phyloP scores from a whole-genome alignment of 2,888 invertebrate species.

The Ormyrus nitidulus region DNA sequence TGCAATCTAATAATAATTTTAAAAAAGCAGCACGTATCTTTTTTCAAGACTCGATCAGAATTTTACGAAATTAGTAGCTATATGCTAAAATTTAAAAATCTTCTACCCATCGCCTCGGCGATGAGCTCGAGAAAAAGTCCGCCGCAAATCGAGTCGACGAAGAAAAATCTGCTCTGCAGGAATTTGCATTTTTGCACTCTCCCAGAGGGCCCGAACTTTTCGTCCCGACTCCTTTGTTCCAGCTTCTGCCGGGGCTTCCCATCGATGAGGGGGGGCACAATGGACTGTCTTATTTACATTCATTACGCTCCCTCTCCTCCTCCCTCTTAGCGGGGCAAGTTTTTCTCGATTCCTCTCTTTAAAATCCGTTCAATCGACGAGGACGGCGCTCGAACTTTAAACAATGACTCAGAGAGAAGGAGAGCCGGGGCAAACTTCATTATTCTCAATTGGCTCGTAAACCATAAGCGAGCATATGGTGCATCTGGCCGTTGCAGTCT shows the following conservation, averaged over 20 bases:
- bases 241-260: slow-evolving; percentile 2
- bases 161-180: slow-evolving; percentile 20
- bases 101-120: no score
- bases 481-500: slow-evolving; percentile 33
- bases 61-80: no score
- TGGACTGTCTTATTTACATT: slow-evolving; percentile 56
- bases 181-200: slow-evolving; percentile 40
- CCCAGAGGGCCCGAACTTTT: slow-evolving; percentile 12
- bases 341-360: slow-evolving; percentile 51
- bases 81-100: no score
- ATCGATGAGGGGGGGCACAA: slow-evolving; percentile 41
- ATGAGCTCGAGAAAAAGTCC: no score
- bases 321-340: slow-evolving; percentile 41
- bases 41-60: no score
- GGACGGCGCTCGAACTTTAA: slow-evolving; percentile 44
- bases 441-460: slow-evolving; percentile 57
- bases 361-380: slow-evolving; percentile 50
- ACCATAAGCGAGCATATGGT: slow-evolving; percentile 55
- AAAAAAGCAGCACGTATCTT: no score
- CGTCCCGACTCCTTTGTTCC: slow-evolving; percentile 25
- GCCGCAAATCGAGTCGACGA: no score
- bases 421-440: slow-evolving; percentile 50
- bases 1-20: no score
- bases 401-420: slow-evolving; percentile 54
- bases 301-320: slow-evolving; percentile 44